Evolutionary conservation across 2,113 vertebrate species (phyloP).

Genomic region (Arothron firmamentum): DNA sequence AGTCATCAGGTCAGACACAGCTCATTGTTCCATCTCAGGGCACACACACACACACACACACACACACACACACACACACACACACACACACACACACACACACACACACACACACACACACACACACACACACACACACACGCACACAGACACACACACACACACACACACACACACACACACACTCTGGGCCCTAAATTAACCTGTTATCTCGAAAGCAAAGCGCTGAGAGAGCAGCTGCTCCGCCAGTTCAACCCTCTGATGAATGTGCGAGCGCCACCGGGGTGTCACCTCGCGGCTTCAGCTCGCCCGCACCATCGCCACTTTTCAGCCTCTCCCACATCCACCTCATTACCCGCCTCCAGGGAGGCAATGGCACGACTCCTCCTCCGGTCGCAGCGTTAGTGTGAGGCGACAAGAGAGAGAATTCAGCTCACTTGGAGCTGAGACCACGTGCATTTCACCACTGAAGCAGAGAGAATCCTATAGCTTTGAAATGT

Average conservation of each 20-base stretch:
- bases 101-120: neutral
- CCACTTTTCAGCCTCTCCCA: constrained; percentile 9
- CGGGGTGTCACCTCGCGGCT: constrained; percentile 5
- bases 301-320: constrained; percentile 9
- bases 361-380: constrained; percentile 25
- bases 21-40: too few species aligned
- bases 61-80: neutral
- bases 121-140: too few species aligned
- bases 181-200: constrained; percentile 1
- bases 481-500: neutral
- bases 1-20: too few species aligned
- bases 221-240: neutral
- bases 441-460: neutral
- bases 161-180: too few species aligned
- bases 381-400: constrained; percentile 25
- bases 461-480: too few species aligned
- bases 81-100: neutral
- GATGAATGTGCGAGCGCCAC: constrained; percentile 8
- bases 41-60: too few species aligned
- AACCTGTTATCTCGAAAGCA: constrained; percentile 16
- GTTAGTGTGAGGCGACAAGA: constrained; percentile 1
- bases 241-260: constrained; percentile 2
- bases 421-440: neutral
- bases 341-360: constrained; percentile 25
- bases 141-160: too few species aligned